These are phyloP conservation scores for Bombus affinis DNA, from an alignment of 1,140 invertebrate species.

Conservation along the genomic window DNA sequence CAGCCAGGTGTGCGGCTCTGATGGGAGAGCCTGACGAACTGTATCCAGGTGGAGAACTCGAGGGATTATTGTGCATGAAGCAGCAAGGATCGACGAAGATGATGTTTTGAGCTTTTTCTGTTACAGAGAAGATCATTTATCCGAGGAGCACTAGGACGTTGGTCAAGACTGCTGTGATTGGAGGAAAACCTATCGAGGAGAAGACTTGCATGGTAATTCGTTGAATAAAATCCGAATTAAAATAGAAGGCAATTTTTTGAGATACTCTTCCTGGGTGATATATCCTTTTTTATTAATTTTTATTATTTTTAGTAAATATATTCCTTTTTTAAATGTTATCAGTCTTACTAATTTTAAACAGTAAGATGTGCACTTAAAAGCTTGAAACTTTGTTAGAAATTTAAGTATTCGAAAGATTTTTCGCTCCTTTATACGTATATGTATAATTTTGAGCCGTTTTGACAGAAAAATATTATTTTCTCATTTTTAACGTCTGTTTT, in stretches of 20 bases:
- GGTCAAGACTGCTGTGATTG: constrained; percentile 78
- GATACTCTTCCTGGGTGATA: background rate
- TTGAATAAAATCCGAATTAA: background rate
- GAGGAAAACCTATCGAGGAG: constrained; percentile 86
- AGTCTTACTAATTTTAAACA: background rate
- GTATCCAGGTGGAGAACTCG: constrained; percentile 72
- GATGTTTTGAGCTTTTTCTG: constrained; percentile 2
- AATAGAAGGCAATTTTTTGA: background rate
- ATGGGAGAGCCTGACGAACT: constrained; percentile 79
- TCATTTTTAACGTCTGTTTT: background rate
- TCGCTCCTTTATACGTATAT: background rate
- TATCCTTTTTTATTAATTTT: background rate
- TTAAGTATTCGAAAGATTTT: background rate
- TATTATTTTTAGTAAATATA: background rate
- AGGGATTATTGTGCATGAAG: background rate
- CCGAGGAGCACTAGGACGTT: constrained; percentile 78
- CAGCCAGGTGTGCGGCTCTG: constrained; percentile 75
- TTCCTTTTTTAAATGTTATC: background rate
- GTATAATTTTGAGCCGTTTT: background rate
- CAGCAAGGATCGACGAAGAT: background rate
- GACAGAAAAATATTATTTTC: background rate
- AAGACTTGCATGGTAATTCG: constrained; percentile 85
- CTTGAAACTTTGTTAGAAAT: too few species aligned
- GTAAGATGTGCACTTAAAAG: background rate
- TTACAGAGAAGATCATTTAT: constrained; percentile 82